Conservation (phyloP, 2,888 invertebrate genomes). For the Aelia acuminata region DNA sequence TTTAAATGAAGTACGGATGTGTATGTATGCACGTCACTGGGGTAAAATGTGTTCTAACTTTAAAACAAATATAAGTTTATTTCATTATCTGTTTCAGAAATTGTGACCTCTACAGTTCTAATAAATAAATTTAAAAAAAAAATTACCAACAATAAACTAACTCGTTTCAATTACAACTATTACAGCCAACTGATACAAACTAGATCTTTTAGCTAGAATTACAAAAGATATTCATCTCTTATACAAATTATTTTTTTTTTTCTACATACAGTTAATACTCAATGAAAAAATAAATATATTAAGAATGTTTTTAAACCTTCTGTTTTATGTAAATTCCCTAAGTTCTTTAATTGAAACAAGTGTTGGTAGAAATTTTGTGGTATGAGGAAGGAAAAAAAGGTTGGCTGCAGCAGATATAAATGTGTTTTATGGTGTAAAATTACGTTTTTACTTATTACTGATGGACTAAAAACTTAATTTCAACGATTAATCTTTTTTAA, state of each 20-base stretch:
- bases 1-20: not conserved
- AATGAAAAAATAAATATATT: not conserved
- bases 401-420: not conserved
- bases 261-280: too few species aligned
- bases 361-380: too few species aligned
- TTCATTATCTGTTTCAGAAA: not conserved
- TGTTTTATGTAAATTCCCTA: too few species aligned
- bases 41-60: not conserved
- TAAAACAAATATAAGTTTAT: not conserved
- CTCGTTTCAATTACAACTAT: not conserved
- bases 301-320: not conserved
- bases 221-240: not conserved
- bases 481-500: not conserved
- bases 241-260: not conserved
- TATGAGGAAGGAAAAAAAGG: too few species aligned
- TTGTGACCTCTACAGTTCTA: not conserved
- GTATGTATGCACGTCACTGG: conserved; percentile 26
- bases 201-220: not conserved
- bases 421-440: not conserved
- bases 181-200: not conserved
- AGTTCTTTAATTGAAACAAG: not conserved
- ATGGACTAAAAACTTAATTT: not conserved
- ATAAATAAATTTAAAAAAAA: not conserved
- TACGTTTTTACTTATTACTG: not conserved
- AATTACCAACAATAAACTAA: not conserved